Percentiles rank a stretch among this genome's conserved stretches.
Conservation (phyloP, 2,797 vertebrate genomes). For the Sebastes matsubarae region DNA sequence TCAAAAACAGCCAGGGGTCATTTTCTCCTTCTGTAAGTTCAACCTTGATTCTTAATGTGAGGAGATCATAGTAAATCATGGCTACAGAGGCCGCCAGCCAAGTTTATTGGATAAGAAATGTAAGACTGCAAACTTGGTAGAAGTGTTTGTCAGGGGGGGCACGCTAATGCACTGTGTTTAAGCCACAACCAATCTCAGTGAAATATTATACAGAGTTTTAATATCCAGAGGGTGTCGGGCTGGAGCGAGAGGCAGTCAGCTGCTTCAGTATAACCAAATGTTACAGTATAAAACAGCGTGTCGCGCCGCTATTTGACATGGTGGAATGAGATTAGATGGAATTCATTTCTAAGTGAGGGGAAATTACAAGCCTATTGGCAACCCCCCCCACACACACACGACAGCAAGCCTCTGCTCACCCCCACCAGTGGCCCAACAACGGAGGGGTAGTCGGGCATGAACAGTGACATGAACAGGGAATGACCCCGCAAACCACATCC, state of each 20-base stretch:
- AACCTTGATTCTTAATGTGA: constrained; percentile 59
- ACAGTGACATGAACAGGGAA: constrained; percentile 82
- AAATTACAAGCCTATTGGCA: constrained; percentile 83
- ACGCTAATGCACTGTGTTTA: constrained; percentile 85
- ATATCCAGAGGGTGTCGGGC: constrained; percentile 84
- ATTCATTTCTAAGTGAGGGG: constrained; percentile 87
- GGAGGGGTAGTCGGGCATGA: constrained; percentile 79
- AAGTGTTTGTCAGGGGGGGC: constrained; percentile 85
- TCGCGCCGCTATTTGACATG: constrained; percentile 84
- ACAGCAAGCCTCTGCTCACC: constrained; percentile 56
- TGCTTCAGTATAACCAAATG: constrained; percentile 86
- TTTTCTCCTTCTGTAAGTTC: constrained; percentile 57
- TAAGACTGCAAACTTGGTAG: constrained; percentile 76
- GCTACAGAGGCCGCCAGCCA: constrained; percentile 30
- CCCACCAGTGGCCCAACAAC: constrained; percentile 67
- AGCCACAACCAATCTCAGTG: constrained; percentile 82
- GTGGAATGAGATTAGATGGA: constrained; percentile 87
- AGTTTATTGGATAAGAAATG: constrained; percentile 70
- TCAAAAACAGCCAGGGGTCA: constrained; percentile 52
- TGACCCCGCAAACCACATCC: constrained; percentile 79
- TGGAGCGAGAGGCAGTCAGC: constrained; percentile 79
- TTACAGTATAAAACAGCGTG: constrained; percentile 86
- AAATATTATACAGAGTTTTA: constrained; percentile 83
- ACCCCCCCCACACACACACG: constrained; percentile 23
- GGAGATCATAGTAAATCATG: constrained; percentile 53